These are phyloP conservation scores for Idris sp. DNA, from an alignment of 1,140 invertebrate genomes.

Conservation along the genomic window DNA sequence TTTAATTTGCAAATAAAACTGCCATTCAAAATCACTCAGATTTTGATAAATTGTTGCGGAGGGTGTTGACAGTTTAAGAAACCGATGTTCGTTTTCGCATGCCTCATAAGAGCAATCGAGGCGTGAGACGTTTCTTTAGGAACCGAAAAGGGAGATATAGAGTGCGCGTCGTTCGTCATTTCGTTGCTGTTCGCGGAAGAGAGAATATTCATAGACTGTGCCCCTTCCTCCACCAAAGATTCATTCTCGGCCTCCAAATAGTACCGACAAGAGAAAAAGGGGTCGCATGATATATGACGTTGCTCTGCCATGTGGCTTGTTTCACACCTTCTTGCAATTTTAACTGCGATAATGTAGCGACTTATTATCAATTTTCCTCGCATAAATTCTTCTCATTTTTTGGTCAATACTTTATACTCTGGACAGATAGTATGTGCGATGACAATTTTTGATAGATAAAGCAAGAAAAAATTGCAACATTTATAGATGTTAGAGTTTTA, in stretches of 20 bases:
- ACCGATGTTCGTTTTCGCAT: slow-evolving; percentile 73
- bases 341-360: slow-evolving; percentile 37
- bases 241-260: slow-evolving; percentile 35
- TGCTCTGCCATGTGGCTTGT: slow-evolving; percentile 69
- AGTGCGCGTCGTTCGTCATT: slow-evolving; percentile 73
- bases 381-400: slow-evolving; percentile 31
- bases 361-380: slow-evolving; percentile 39
- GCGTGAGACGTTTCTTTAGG: slow-evolving; percentile 66
- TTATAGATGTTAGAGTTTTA: too few species aligned
- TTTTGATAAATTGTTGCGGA: slow-evolving; percentile 73
- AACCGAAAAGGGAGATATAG: slow-evolving; percentile 60
- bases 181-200: slow-evolving; percentile 67
- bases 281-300: slow-evolving; percentile 72
- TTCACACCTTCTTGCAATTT: slow-evolving; percentile 73
- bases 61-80: slow-evolving; percentile 71
- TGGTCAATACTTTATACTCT: too few species aligned
- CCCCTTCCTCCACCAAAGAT: slow-evolving; percentile 33
- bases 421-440: too few species aligned
- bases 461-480: too few species aligned
- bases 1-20: slow-evolving; percentile 24
- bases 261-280: slow-evolving; percentile 61
- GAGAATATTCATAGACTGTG: slow-evolving; percentile 75
- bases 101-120: slow-evolving; percentile 65
- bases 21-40: slow-evolving; percentile 64
- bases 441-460: too few species aligned